phyloP scores from a whole-genome alignment of 2,888 invertebrate genomes.

The Nezara viridula region DNA sequence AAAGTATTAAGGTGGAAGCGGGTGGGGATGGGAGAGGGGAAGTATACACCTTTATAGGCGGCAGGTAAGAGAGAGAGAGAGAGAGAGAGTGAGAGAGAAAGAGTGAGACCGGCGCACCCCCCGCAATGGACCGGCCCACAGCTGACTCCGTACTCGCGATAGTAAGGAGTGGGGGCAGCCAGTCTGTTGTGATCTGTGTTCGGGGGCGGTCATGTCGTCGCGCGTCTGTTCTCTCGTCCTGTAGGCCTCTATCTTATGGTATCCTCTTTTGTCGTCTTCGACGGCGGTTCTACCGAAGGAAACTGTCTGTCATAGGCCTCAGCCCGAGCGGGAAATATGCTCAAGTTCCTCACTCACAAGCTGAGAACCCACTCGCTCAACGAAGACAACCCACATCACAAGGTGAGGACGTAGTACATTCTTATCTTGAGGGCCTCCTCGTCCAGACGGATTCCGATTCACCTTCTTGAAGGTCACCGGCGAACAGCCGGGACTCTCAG shows the following conservation, averaged over 20 bases:
- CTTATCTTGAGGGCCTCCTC: not conserved
- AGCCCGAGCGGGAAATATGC: conserved; percentile 76
- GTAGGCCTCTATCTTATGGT: not conserved
- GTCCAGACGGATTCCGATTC: conserved; percentile 52
- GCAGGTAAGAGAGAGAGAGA: not conserved
- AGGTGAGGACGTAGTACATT: conserved; percentile 56
- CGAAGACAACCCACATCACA: conserved; percentile 73
- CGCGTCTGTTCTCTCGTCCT: conserved; percentile 1
- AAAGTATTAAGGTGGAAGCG: not conserved
- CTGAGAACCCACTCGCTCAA: conserved; percentile 88
- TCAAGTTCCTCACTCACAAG: conserved; percentile 88
- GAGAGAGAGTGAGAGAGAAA: no score
- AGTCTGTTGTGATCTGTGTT: conserved; percentile 64
- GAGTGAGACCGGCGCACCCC: conserved; percentile 64
- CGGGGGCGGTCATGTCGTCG: conserved; percentile 48
- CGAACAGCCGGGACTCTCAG: conserved; percentile 63
- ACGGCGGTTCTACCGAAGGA: not conserved
- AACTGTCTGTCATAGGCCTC: not conserved
- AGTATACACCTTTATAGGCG: not conserved
- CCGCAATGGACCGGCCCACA: conserved; percentile 68
- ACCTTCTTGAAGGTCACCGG: conserved; percentile 69
- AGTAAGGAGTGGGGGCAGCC: conserved; percentile 63
- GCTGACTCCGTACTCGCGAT: conserved; percentile 66
- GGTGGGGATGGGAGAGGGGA: not conserved
- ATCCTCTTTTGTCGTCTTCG: not conserved